These are phyloP conservation scores for Phylloscopus trochiloides DNA, from an alignment of 2,113 vertebrate genomes.

Conservation along the genomic window DNA sequence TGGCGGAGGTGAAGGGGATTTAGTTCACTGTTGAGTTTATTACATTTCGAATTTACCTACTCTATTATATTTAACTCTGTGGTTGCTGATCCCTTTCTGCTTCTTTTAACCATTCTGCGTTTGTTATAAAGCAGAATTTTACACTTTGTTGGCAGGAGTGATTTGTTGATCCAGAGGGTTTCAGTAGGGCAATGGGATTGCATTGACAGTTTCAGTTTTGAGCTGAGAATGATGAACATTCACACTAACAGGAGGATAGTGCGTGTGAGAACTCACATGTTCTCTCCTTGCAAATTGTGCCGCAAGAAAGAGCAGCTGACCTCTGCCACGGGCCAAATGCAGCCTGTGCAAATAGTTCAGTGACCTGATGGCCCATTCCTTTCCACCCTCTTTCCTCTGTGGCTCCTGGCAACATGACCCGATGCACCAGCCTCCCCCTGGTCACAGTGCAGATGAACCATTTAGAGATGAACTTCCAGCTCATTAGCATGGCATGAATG, in stretches of 20 bases:
- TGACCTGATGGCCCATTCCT: not conserved
- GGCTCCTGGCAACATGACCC: not conserved
- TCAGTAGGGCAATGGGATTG: not conserved
- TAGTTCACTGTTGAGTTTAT: not conserved
- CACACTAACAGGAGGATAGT: not conserved
- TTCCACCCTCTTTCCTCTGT: not conserved
- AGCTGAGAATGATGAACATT: not conserved
- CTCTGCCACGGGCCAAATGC: not conserved
- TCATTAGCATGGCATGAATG: not conserved
- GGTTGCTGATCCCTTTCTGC: not conserved
- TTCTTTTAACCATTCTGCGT: not conserved
- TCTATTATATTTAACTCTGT: not conserved
- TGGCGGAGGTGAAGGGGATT: not conserved
- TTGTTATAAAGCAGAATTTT: not conserved
- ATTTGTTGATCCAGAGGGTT: not conserved
- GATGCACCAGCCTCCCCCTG: rapidly evolving
- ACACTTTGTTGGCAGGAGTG: not conserved
- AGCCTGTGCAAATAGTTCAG: not conserved
- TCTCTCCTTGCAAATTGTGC: not conserved
- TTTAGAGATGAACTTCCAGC: not conserved
- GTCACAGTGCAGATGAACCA: not conserved
- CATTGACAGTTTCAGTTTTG: not conserved
- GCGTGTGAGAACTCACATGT: not conserved
- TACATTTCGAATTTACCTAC: not conserved
- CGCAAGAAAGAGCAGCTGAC: not conserved